Evolutionary conservation across 2,888 invertebrate species (phyloP).

Genomic region (Thera obeliscata): DNA sequence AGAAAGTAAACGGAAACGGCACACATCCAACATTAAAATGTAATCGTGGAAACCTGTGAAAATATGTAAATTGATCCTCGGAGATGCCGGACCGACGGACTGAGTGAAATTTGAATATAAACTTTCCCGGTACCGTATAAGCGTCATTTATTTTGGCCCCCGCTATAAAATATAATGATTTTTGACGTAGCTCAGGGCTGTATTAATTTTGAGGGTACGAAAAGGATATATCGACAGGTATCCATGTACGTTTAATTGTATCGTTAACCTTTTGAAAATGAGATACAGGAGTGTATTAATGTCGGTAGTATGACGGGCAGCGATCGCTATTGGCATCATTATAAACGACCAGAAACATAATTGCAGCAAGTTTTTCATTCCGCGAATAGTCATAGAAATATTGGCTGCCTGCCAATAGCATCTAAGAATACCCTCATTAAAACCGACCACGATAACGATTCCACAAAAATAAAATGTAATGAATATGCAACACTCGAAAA

Average conservation of each 20-base stretch:
- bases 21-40: constrained; percentile 69
- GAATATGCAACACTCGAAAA: constrained; percentile 60
- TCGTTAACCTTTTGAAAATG: constrained; percentile 51
- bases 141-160: constrained; percentile 81
- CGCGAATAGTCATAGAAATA: constrained; percentile 39
- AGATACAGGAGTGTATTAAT: constrained; percentile 29
- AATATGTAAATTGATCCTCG: constrained; percentile 84
- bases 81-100: constrained; percentile 81
- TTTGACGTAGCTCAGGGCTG: constrained; percentile 77
- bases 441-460: constrained; percentile 37
- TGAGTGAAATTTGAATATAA: constrained; percentile 82
- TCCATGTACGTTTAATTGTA: constrained; percentile 48
- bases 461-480: constrained; percentile 38
- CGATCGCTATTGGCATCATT: constrained; percentile 28
- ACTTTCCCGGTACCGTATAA: constrained; percentile 63
- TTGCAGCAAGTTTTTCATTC: constrained; percentile 33
- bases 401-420: constrained; percentile 39
- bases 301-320: constrained; percentile 16
- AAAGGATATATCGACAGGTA: constrained; percentile 70
- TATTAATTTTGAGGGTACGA: constrained; percentile 73
- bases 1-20: constrained; percentile 41
- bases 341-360: constrained; percentile 28
- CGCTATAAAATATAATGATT: constrained; percentile 83
- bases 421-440: constrained; percentile 41
- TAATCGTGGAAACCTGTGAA: constrained; percentile 80